Conservation (phyloP, 1,140 invertebrate species). For the Chironomus tepperi region DNA sequence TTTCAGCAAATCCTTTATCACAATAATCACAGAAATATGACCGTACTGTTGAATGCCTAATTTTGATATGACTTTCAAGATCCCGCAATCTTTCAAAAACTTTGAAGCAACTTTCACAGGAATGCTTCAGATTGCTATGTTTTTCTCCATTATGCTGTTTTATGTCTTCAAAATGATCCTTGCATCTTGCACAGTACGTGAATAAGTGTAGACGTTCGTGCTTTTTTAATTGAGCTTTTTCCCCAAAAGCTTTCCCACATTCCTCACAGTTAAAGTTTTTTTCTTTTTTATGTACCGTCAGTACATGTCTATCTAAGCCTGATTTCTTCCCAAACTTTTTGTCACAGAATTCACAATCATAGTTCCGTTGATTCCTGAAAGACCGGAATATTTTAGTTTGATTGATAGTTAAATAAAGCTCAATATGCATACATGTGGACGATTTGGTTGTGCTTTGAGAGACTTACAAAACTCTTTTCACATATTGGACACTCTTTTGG, state of each 20-base stretch:
- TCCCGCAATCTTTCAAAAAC: not conserved
- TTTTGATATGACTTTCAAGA: not conserved
- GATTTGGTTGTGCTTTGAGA: not conserved
- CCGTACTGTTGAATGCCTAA: not conserved
- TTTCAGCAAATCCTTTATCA: not conserved
- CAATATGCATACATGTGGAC: not conserved
- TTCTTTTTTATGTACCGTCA: not conserved
- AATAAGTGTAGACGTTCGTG: not conserved
- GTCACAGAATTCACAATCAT: not conserved
- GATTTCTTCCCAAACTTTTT: not conserved
- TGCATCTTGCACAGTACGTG: not conserved
- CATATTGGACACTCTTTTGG: not conserved
- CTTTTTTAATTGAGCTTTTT: not conserved
- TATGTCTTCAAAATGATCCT: not conserved
- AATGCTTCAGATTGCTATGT: not conserved
- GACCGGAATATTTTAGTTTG: too few relatives aligned
- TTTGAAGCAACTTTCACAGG: not conserved
- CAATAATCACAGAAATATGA: not conserved
- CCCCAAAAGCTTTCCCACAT: not conserved
- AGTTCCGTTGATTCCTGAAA: not conserved
- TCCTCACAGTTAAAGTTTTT: not conserved
- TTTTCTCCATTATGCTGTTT: not conserved
- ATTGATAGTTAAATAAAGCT: too few relatives aligned
- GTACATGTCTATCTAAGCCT: not conserved
- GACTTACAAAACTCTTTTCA: not conserved